Evolutionary conservation across 2,888 invertebrate species (phyloP), one percentile per base, ranked within the genome.

Genomic region (Caradrina clavipalpis): DNA sequence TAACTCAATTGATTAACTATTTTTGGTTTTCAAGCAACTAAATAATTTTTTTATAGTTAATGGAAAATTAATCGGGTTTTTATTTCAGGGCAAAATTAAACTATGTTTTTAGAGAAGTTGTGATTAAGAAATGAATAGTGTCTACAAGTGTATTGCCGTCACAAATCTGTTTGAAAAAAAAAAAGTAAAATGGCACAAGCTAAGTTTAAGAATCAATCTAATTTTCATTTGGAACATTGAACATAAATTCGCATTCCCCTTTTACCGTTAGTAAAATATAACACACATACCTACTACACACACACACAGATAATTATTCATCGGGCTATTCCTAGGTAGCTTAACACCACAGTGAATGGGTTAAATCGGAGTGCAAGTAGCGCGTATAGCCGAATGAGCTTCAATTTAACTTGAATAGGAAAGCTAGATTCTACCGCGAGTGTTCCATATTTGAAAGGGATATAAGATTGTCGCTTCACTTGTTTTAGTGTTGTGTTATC

Each of bases 291-390:
- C 22, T 55, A 39, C 26, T 53, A 35, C 19, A 19, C 7, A n/a
- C 11, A n/a, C 39, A 31, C 51, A 51, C 42, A 49, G 53, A 69
- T 61, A 69, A 61, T 68, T 58, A 61, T 61, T 42, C 60, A 54
- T 50, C 21, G 0, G 22, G 22, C 61, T 19, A 39, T 69, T 61
- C 19, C 26, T 53, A 62, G 39, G 39, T 39, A 39, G 2, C 45
- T 45, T 77, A 58, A 61, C 45, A 56, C 39, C 39, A 47, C 69
- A 53, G 49, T 35, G 58, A 69, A 58, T 57, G 49, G 69, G 54
- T 58, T 61, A 58, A 76, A 69, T 62, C 19, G 42, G 26, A 50
- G 42, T 35, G 35, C 58, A 76, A 74, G 60, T 62, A 62, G 58
- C 45, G n/a, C 13, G 39, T 54, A 69, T 61, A 76, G 57, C 69